Conservation (phyloP, 2,797 vertebrate genomes). For the Myiotriccus ornatus region DNA sequence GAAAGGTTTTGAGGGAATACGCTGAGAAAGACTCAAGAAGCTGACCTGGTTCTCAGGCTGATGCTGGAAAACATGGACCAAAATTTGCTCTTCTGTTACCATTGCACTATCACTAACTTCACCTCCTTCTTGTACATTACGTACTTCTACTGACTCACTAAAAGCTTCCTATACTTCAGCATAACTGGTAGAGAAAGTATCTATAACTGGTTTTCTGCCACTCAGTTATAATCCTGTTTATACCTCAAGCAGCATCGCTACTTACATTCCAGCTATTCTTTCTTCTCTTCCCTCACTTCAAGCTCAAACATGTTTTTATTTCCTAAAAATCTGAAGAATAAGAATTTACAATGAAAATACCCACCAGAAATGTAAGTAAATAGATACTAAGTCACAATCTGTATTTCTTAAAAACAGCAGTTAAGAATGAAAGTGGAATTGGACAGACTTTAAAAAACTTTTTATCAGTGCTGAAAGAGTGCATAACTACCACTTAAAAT, state of each 20-base stretch:
- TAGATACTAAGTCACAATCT: background rate
- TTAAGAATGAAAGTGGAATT: background rate
- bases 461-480: slow-evolving; percentile 35
- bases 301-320: background rate
- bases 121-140: background rate
- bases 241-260: background rate
- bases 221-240: background rate
- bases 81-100: background rate
- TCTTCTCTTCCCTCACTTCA: background rate
- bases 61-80: background rate
- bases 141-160: background rate
- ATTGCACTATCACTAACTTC: background rate
- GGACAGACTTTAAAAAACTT: background rate
- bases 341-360: background rate
- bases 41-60: background rate
- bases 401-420: background rate
- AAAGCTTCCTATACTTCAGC: background rate
- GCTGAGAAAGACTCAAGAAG: background rate
- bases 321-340: background rate
- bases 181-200: background rate
- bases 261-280: background rate
- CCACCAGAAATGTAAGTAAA: background rate
- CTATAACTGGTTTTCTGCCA: background rate
- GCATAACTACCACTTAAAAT: background rate
- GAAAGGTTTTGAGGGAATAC: background rate